Conservation (phyloP, 1,140 invertebrate genomes). For the Pemphigus obesinymphae region DNA sequence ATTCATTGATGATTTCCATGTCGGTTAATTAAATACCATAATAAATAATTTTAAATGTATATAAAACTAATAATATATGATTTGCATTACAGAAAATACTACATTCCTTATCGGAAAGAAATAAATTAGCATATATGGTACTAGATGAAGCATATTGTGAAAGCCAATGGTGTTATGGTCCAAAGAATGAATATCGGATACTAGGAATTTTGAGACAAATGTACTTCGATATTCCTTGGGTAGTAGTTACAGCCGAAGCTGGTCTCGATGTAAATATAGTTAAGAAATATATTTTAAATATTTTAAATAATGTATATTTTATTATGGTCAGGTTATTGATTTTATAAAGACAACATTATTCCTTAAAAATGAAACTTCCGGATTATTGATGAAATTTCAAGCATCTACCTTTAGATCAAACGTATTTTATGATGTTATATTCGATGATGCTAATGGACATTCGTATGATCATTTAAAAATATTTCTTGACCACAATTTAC, state of each 20-base stretch:
- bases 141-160: slow-evolving; percentile 98
- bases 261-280: slow-evolving; percentile 51
- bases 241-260: slow-evolving; percentile 93
- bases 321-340: slow-evolving; percentile 53
- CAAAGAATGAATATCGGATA: slow-evolving; percentile 88
- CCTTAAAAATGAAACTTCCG: slow-evolving; percentile 53
- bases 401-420: slow-evolving; percentile 65
- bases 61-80: background rate
- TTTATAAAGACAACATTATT: slow-evolving; percentile 58
- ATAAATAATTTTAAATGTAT: background rate
- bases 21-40: slow-evolving; percentile 44
- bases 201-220: slow-evolving; percentile 58
- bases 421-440: slow-evolving; percentile 66
- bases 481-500: slow-evolving; percentile 61
- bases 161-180: slow-evolving; percentile 97
- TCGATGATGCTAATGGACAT: slow-evolving; percentile 75
- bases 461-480: slow-evolving; percentile 69
- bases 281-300: background rate
- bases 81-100: slow-evolving; percentile 48
- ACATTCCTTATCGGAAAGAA: slow-evolving; percentile 53
- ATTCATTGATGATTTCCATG: slow-evolving; percentile 68
- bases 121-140: slow-evolving; percentile 59
- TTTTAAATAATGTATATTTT: background rate
- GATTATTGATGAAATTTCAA: slow-evolving; percentile 54
- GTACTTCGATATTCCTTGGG: slow-evolving; percentile 68